Percentiles rank a stretch among this genome's conserved stretches.
phyloP scores from a whole-genome alignment of 2,113 vertebrate species.

The Piprites chloris region DNA sequence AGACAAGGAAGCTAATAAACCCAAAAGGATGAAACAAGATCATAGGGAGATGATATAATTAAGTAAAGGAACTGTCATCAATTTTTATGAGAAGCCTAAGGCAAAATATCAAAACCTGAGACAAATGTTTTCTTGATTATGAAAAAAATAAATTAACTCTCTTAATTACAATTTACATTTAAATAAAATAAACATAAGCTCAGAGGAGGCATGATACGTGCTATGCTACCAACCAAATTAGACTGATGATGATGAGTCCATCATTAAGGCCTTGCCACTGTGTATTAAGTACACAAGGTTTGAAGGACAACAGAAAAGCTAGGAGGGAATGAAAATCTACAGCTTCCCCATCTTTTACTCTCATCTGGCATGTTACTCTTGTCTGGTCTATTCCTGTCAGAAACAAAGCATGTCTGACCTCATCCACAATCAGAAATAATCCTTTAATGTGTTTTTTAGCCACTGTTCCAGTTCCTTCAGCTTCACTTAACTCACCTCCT shows the following conservation, averaged over 20 bases:
- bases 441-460: constrained; percentile 39
- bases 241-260: background rate
- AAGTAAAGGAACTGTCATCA: background rate
- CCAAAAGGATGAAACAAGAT: background rate
- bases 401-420: constrained; percentile 46
- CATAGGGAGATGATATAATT: background rate
- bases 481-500: background rate
- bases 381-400: background rate
- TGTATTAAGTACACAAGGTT: background rate
- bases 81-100: background rate
- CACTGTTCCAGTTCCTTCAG: constrained; percentile 29
- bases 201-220: background rate
- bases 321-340: background rate
- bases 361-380: background rate
- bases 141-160: constrained; percentile 16
- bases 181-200: background rate
- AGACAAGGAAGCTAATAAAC: background rate
- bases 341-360: background rate
- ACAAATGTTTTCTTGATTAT: background rate
- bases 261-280: background rate
- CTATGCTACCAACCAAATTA: background rate
- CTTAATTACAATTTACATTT: background rate
- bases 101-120: background rate
- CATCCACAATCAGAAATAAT: constrained; percentile 36
- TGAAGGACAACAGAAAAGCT: constrained; percentile 13